A percentile compares a stretch with the other conserved stretches of the same genome.
Evolutionary conservation across 1,140 invertebrate genomes (phyloP).

Genomic region (Heliconius hermathena): DNA sequence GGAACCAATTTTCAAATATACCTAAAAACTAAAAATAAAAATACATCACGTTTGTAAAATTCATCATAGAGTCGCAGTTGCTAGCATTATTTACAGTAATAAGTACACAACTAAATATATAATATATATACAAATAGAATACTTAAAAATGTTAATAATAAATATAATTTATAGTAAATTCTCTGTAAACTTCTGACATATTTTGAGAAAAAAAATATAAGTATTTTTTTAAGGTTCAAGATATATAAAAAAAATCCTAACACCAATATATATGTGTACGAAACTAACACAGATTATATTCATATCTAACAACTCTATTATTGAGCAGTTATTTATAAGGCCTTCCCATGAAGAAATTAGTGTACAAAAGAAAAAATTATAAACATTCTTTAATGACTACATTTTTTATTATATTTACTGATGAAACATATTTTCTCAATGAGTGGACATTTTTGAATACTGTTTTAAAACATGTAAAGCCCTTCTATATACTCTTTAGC

Average conservation of each 20-base stretch:
- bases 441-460: too few species aligned
- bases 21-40: neutral
- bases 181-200: neutral
- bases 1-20: neutral
- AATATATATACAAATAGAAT: neutral
- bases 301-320: neutral
- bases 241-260: too few species aligned
- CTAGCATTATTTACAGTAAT: neutral
- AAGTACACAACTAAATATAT: constrained; percentile 6
- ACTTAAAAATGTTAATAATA: neutral
- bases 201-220: too few species aligned
- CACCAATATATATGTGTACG: too few species aligned
- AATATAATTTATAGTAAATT: too few species aligned
- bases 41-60: neutral
- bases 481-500: too few species aligned
- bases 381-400: too few species aligned
- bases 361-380: neutral
- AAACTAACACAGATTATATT: neutral
- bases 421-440: too few species aligned
- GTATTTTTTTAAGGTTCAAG: too few species aligned
- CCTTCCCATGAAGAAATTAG: neutral
- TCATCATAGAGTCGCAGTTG: neutral
- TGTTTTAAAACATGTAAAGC: too few species aligned
- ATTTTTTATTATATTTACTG: too few species aligned
- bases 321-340: neutral